Conservation (phyloP, 1,140 invertebrate genomes). For the Drosophila grimshawi region DNA sequence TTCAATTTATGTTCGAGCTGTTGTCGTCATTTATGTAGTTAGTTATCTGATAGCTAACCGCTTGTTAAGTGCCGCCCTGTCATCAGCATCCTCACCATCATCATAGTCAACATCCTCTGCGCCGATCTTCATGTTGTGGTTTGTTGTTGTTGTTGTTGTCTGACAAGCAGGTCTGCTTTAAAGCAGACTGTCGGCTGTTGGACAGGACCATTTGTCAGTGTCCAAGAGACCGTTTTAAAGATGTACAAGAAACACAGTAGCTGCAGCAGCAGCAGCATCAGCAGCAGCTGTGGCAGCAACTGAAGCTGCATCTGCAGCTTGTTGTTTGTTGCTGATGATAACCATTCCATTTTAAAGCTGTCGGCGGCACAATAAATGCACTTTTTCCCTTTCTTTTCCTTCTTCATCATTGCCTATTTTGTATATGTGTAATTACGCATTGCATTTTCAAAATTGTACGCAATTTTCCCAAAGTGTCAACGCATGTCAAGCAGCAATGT, state of each 20-base stretch:
- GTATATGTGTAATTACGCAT: conserved; percentile 58
- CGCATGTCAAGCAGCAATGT: conserved; percentile 55
- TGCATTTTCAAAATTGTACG: conserved; percentile 64
- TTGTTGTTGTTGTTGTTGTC: not conserved
- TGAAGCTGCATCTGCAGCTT: conserved; percentile 4
- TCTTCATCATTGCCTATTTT: conserved; percentile 27
- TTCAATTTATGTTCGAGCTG: too few species aligned
- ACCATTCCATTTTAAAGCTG: conserved; percentile 78
- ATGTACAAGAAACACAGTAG: conserved; percentile 20
- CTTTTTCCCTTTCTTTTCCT: conserved; percentile 27
- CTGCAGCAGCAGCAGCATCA: conserved; percentile 39
- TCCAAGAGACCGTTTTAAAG: conserved; percentile 43
- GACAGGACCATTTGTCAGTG: conserved; percentile 68
- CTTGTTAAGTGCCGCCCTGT: conserved; percentile 64
- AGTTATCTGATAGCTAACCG: conserved; percentile 61
- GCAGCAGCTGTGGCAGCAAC: conserved; percentile 41
- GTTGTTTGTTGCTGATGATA: conserved; percentile 45
- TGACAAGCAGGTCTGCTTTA: conserved; percentile 3
- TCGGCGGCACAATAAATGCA: conserved; percentile 57
- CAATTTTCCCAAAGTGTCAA: conserved; percentile 77
- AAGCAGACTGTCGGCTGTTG: not conserved
- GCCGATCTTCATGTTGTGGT: too few species aligned
- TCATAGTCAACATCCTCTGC: conserved; percentile 29
- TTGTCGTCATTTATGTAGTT: conserved; percentile 50
- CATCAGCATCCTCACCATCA: conserved; percentile 39